phyloP scores from a whole-genome alignment of 2,888 invertebrate species.

The Alcis repandata region DNA sequence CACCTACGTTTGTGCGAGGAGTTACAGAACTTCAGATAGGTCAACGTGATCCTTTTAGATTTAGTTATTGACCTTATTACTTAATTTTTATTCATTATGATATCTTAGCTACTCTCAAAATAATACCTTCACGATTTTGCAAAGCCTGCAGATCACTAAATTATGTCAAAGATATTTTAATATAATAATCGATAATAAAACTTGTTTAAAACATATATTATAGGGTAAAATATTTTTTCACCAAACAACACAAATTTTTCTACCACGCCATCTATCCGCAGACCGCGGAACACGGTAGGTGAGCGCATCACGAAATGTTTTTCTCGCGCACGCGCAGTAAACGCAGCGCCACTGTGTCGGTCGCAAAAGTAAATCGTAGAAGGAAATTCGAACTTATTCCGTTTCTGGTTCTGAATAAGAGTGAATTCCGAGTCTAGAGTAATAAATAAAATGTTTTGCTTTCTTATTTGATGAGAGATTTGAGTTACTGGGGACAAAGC shows the following conservation, averaged over 20 bases:
- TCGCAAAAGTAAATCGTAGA: background rate
- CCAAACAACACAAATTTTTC: background rate
- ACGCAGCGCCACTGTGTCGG: constrained; percentile 47
- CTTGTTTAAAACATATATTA: background rate
- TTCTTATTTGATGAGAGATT: background rate
- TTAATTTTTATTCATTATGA: no score
- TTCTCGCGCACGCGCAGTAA: constrained; percentile 45
- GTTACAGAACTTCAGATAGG: no score
- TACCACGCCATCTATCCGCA: constrained; percentile 71
- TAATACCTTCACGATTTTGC: no score
- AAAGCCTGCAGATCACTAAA: no score
- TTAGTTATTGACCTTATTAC: no score
- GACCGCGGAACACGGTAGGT: constrained; percentile 65
- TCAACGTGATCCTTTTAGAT: no score
- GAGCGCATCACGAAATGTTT: constrained; percentile 48
- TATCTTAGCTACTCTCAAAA: no score
- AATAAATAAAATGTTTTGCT: background rate
- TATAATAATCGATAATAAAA: background rate
- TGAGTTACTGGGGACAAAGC: background rate
- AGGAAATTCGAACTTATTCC: background rate
- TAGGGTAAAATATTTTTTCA: no score
- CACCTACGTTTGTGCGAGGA: no score
- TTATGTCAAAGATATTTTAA: background rate
- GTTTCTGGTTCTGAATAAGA: no score
- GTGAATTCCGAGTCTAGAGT: background rate